These are phyloP conservation scores for Muscicapa adusta DNA, from an alignment of 2,113 vertebrate species.

Conservation along the genomic window DNA sequence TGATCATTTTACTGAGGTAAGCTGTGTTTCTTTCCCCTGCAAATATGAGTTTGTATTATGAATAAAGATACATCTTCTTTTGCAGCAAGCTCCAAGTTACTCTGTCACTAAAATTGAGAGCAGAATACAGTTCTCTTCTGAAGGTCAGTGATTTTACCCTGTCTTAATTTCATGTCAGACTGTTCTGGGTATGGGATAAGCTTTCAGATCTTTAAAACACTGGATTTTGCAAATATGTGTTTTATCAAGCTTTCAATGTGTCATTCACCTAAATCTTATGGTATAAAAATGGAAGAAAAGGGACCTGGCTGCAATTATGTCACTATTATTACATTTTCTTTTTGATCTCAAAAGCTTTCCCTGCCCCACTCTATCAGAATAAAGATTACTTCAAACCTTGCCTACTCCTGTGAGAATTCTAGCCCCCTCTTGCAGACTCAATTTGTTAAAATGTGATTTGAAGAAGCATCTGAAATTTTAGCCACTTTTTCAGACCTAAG, in stretches of 20 bases:
- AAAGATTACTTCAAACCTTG: not conserved
- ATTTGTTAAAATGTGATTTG: not conserved
- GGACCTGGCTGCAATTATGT: not conserved
- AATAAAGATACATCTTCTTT: not conserved
- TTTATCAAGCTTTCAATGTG: not conserved
- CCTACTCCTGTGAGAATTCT: not conserved
- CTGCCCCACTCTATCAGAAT: not conserved
- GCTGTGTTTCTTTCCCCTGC: not conserved
- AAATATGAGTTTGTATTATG: not conserved
- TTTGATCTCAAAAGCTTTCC: not conserved
- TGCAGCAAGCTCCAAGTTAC: constrained; percentile 73
- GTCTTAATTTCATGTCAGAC: not conserved
- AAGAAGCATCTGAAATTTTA: not conserved
- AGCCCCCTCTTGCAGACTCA: not conserved
- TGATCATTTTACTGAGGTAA: not conserved
- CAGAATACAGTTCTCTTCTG: constrained; percentile 17
- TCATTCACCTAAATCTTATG: not conserved
- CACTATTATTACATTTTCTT: not conserved
- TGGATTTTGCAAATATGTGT: not conserved
- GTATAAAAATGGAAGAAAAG: not conserved
- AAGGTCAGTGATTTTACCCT: constrained; percentile 59
- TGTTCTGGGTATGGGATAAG: not conserved
- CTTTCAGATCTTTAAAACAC: not conserved
- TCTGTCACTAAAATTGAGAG: constrained; percentile 71
- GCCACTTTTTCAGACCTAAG: not conserved